Percentiles rank a stretch among this genome's conserved stretches.
These are phyloP conservation scores for Solenodon paradoxus DNA, from an alignment of 2,113 vertebrate genomes.

Conservation along the genomic window DNA sequence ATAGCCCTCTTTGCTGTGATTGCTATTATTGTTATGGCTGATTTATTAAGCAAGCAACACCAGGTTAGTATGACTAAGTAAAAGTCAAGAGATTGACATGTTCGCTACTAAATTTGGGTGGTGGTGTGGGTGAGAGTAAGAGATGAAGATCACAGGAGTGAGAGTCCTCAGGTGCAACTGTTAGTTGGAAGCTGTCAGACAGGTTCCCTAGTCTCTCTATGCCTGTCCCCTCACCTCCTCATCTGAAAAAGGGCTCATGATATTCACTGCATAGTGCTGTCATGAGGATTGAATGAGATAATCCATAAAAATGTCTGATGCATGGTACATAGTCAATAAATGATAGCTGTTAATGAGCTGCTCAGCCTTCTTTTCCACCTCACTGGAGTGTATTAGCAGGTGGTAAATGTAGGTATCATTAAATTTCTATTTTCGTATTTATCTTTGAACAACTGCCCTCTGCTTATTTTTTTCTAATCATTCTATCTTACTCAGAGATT, in stretches of 20 bases:
- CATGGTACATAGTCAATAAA: not conserved
- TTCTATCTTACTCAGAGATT: not conserved
- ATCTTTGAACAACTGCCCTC: not conserved
- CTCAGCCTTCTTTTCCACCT: not conserved
- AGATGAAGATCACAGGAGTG: not conserved
- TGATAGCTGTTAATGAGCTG: conserved; percentile 37
- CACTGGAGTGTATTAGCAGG: not conserved
- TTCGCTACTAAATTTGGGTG: not conserved
- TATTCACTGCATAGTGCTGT: not conserved
- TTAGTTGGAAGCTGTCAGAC: not conserved
- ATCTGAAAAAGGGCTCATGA: not conserved
- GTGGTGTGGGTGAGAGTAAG: not conserved
- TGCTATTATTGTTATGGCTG: not conserved
- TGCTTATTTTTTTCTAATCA: conserved; percentile 36
- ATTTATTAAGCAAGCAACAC: not conserved
- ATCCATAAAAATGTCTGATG: conserved; percentile 35
- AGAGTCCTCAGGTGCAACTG: not conserved
- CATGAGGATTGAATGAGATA: not conserved
- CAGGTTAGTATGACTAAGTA: not conserved
- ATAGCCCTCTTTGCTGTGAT: accelerated
- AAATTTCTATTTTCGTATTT: conserved; percentile 31
- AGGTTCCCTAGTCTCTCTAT: not conserved
- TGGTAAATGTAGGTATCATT: not conserved
- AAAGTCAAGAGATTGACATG: not conserved
- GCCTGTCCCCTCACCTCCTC: not conserved